Evolutionary conservation across 2,888 invertebrate genomes (phyloP).

Genomic region (Bhutanitis thaidina): DNA sequence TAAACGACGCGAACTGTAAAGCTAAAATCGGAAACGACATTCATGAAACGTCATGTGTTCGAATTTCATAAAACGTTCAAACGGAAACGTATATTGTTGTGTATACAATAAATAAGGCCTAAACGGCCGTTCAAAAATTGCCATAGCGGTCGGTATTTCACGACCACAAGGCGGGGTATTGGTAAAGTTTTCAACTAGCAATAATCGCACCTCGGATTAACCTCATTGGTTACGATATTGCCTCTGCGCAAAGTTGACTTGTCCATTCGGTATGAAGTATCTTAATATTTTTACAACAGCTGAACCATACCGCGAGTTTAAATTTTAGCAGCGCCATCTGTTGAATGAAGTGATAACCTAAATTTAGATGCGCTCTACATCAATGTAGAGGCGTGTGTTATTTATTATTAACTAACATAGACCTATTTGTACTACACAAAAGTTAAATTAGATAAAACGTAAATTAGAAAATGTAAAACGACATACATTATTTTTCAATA

Average conservation of each 20-base stretch:
- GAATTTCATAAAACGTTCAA: too few species aligned
- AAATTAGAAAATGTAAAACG: too few species aligned
- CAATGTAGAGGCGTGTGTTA: background rate
- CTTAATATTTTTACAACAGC: conserved; percentile 18
- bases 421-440: too few species aligned
- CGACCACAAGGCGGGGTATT: conserved; percentile 93
- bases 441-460: too few species aligned
- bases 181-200: conserved; percentile 97
- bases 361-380: background rate
- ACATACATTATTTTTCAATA: too few species aligned
- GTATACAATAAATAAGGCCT: conserved; percentile 48
- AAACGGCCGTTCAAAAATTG: conserved; percentile 89
- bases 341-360: conserved; percentile 13
- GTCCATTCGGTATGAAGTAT: background rate
- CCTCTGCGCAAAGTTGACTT: conserved; percentile 86
- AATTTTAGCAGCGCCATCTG: conserved; percentile 48
- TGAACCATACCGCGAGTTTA: conserved; percentile 45
- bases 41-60: too few species aligned
- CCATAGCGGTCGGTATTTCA: conserved; percentile 92
- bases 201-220: conserved; percentile 92
- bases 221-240: conserved; percentile 93
- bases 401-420: too few species aligned
- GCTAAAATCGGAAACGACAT: too few species aligned
- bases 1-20: too few species aligned
- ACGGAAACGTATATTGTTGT: too few species aligned